These are phyloP conservation scores for Meloidogyne hapla DNA, from an alignment of 1,140 invertebrate species.

Conservation along the genomic window DNA sequence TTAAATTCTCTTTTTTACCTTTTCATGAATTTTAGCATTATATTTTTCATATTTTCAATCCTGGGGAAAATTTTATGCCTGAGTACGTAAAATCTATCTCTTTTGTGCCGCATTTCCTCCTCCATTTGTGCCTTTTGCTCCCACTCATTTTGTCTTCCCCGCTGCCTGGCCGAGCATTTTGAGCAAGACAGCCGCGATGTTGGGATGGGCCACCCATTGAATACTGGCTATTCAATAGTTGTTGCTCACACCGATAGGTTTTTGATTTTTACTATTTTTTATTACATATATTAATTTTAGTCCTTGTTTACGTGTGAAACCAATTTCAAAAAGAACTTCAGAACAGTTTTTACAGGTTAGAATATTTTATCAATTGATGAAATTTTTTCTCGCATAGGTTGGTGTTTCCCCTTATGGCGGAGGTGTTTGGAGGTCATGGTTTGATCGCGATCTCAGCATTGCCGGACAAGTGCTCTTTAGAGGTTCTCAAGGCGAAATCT, in stretches of 20 bases:
- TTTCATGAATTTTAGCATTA: constrained; percentile 27
- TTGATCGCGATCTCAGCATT: constrained; percentile 68
- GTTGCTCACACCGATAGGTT: constrained; percentile 68
- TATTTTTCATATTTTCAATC: neutral
- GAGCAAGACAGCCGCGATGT: neutral
- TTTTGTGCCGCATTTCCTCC: neutral
- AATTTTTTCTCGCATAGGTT: constrained; percentile 40
- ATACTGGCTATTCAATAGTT: constrained; percentile 67
- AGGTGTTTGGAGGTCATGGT: constrained; percentile 69
- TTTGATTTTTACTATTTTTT: too few species aligned
- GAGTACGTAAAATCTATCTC: neutral
- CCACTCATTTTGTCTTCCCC: neutral
- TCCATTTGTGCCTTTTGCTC: neutral
- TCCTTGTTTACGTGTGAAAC: constrained; percentile 67
- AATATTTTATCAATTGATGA: neutral
- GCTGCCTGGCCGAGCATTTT: neutral
- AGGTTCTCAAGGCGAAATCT: constrained; percentile 51
- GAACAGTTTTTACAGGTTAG: constrained; percentile 52
- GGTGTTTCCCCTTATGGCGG: constrained; percentile 67
- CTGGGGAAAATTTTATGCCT: neutral
- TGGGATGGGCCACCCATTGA: neutral
- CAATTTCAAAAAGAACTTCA: constrained; percentile 45
- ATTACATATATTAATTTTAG: too few species aligned
- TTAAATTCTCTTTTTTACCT: constrained; percentile 48
- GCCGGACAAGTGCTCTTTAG: constrained; percentile 67